Base-by-base conservation (phyloP, 2,888 invertebrate species). In the Meloe dianella region DNA sequence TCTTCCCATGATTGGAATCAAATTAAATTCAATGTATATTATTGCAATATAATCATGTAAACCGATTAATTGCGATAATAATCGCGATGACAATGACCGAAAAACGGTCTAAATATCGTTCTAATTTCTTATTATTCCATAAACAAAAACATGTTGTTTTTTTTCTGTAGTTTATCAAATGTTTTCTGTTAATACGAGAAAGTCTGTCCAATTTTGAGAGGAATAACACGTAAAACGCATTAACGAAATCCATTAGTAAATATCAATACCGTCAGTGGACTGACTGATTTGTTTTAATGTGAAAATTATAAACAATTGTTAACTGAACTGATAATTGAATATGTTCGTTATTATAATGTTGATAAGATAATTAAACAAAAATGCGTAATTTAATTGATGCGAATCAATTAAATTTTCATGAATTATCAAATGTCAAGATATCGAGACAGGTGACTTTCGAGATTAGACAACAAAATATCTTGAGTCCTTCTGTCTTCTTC, bases 221-320 rank as follows among this genome's bases (percentile, higher is more conserved):
- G 24, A 54, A 54, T 54, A 54, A 54, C 54, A 54, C 54, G 54
- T 54, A 54, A 54, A 54, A 54, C 14, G 54, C 54, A 54, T 54
- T 54, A 54, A 54, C 24, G 5, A 20, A 54, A 24, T 54, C 54
- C 54, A 54, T 54, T 20, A 20, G 47, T 47, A 20, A 47, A 47
- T 20, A 47, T 47, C 54, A 54, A 22, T 47, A 9, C 20, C 20
- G 47, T 20, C 54, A 54, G n/a, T n/a, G 4, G 24, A 24, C 6
- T 54, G 54, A 54, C 24, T 54, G 54, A 54, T 54, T 54, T 54
- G 54, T 54, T 54, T 9, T 54, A 54, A 14, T 12, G n/a, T n/a
- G 24, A 24, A 54, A 24, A 54, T 24, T 47, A 47, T 47, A 47
- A 47, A 47, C 47, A 47, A 24, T 10, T 1, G 9, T 20, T 20